phyloP scores from a whole-genome alignment of 1,140 invertebrate species.

The Lerema accius region DNA sequence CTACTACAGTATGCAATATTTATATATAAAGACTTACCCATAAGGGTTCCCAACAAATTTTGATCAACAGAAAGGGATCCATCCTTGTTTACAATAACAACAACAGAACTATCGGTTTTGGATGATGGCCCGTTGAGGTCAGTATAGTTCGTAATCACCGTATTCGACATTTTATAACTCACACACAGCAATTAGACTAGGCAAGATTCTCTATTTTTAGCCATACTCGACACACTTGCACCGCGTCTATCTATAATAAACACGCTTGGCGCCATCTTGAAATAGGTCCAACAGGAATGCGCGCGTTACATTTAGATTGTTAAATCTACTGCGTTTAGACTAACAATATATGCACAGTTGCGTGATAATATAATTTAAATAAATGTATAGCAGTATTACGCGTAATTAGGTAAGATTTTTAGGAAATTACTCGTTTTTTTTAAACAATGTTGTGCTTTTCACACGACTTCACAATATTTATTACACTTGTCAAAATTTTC shows the following conservation, averaged over 20 bases:
- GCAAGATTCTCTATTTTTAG: conserved; percentile 74
- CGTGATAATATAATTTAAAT: neutral
- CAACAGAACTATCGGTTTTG: conserved; percentile 82
- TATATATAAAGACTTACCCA: conserved; percentile 83
- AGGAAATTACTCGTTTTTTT: neutral
- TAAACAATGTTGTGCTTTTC: conserved; percentile 12
- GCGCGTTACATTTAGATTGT: conserved; percentile 10
- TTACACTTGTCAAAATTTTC: conserved; percentile 13
- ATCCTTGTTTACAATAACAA: conserved; percentile 89
- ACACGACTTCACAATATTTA: conserved; percentile 21
- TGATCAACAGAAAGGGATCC: conserved; percentile 88
- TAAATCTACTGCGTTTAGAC: neutral
- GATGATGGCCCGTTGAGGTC: conserved; percentile 79
- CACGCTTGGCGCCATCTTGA: conserved; percentile 77
- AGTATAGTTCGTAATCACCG: conserved; percentile 80
- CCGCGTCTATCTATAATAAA: conserved; percentile 76
- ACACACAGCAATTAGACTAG: conserved; percentile 58
- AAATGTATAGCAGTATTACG: neutral
- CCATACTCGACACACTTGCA: conserved; percentile 65
- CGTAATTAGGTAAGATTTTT: neutral
- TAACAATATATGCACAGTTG: neutral
- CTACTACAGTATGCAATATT: neutral
- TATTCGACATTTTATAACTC: conserved; percentile 78
- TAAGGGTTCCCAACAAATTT: conserved; percentile 86
- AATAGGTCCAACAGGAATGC: conserved; percentile 40